Evolutionary conservation across 2,797 vertebrate genomes (phyloP).

Genomic region (Premnoplex brunnescens): DNA sequence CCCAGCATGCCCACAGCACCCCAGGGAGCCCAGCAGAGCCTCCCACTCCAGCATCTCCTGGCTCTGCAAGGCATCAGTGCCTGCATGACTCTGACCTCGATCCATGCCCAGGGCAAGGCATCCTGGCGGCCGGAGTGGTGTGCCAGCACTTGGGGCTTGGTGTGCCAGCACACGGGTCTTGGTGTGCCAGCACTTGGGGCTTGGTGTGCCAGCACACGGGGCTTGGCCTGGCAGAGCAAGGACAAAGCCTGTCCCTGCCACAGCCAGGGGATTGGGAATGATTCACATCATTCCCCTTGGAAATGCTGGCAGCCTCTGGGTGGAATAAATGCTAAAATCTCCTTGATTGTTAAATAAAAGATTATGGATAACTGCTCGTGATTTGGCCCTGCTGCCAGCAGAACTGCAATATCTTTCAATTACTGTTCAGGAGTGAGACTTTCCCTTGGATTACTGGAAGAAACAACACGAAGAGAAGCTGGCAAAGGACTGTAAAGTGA

Average conservation of each 20-base stretch:
- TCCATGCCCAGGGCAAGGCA: background rate
- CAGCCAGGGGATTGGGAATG: background rate
- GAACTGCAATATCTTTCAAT: constrained; percentile 38
- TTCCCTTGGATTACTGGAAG: constrained; percentile 26
- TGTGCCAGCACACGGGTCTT: too few relatives aligned
- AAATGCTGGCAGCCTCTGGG: constrained; percentile 31
- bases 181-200: fast-evolving
- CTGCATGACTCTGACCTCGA: fast-evolving
- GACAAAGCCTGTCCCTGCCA: background rate
- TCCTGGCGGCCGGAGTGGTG: fast-evolving
- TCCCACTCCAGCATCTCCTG: fast-evolving
- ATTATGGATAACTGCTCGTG: constrained; percentile 49
- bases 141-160: too few relatives aligned
- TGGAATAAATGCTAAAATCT: constrained; percentile 53
- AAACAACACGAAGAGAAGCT: background rate
- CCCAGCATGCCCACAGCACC: too few relatives aligned
- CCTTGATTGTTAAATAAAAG: constrained; percentile 66
- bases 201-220: background rate
- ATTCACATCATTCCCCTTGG: background rate
- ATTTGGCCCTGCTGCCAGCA: background rate
- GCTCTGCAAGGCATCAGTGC: fast-evolving
- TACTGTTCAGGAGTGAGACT: background rate
- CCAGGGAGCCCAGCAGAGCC: background rate
- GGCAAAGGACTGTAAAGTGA: background rate
- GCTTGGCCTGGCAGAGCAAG: background rate